Evolutionary conservation across 2,797 vertebrate species (phyloP), one percentile per base, ranked within the genome.

Genomic region (Gymnocypris eckloni): DNA sequence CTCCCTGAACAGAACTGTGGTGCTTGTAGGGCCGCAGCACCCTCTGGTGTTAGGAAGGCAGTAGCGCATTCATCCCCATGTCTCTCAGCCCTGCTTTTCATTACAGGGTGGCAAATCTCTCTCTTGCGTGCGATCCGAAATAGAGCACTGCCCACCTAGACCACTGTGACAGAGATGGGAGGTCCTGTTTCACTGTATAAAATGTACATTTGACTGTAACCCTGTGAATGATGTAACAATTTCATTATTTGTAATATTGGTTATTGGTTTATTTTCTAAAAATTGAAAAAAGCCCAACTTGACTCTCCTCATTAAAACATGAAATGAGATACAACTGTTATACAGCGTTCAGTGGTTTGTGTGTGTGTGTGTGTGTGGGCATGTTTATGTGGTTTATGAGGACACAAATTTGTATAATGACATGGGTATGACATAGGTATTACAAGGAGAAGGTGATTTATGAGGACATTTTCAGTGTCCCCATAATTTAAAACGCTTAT

Each of bases 231-330:
- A 96, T 96, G 96, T 96, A 96, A 96, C 95, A 95, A 95, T 95
- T 95, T 95, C 95, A 94, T 96, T 96, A 96, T 96, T 96, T 96
- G 96, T 96, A 96, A 96, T 95, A 96, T 96, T 95, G 95, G 95
- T 94, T 94, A 94, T 96, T 95, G 95, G 94, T 96, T 96, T 95
- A 95, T 96, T 96, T 96, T 96, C 94, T 96, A 96, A 96, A 96
- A 95, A 95, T 94, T 91, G 92, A 95, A 87, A 87, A 83, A 95
- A 95, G 92, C 94, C 95, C 94, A 94, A 95, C 92, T 95, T 93
- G 94, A 95, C 93, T 95, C 93, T 95, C 94, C 94, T 95, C 94
- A 96, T 95, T 96, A 95, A 96, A 95, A 88, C 86, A 88, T 83
- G 78, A 90, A 92, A 91, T 86, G 91, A 93, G 91, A 95, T 93